Base-by-base conservation (phyloP, 64 coral and sea anemone species). In the Porites australiensis region DNA sequence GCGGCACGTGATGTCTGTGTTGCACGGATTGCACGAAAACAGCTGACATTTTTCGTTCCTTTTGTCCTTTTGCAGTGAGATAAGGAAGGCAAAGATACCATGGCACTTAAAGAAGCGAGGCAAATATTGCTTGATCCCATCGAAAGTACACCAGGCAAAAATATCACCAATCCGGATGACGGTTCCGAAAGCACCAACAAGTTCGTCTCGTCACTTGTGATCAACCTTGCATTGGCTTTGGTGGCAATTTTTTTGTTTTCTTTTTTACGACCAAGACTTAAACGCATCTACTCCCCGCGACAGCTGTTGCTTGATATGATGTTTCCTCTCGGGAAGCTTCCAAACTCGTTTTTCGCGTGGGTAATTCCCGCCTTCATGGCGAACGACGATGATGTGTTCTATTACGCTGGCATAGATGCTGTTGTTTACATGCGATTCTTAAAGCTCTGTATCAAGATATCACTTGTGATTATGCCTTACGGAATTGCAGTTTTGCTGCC, bases 391-490 rank as follows among this genome's bases (percentile, higher is more conserved):
- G 75, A 86, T 72, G 77, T 93, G n/a, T 93, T 87, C 91, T 79
- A 93, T 53, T 86, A 93, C 16, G 78, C 82, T 0, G 91, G 91
- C 0, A 93, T 93, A 50, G 91, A 93, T 15, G 91, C 91, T 15
- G 82, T 93, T 23, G 91, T 93, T 68, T 86, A 82, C 13, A 93
- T 93, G n/a, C 91, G 91, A 50, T 93, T 93, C 62, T 18, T 93
- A 54, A 77, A 79, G 37, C 61, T 93, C 10, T 87, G 83, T 11
- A n/a, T 93, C 19, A 87, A 82, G 15, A 69, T 93, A 37, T 87
- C 91, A 2, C 18, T 93, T 13, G 70, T 93, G 54, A 86, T 87
- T 2, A 61, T 93, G n/a, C 91, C 91, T 2, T 93, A 93, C 49
- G 91, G 91, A 57, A 79, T 87, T 45, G 79, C 85, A 50, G 91